These are phyloP conservation scores for Melanchra persicariae DNA, from an alignment of 2,888 invertebrate genomes.

Conservation along the genomic window DNA sequence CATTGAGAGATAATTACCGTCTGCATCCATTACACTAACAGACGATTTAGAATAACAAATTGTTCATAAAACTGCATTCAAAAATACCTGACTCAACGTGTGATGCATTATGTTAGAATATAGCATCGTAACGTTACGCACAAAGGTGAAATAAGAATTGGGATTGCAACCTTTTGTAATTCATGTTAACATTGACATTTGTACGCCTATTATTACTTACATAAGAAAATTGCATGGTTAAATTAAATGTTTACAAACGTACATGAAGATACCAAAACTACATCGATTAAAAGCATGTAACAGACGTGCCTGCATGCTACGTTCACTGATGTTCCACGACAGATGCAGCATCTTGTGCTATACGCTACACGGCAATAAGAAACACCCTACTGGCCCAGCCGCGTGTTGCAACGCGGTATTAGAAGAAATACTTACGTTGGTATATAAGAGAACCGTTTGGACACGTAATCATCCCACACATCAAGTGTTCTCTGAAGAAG, in stretches of 20 bases:
- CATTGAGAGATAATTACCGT: conserved; percentile 16
- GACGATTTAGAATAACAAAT: conserved; percentile 12
- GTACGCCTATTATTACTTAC: conserved; percentile 74
- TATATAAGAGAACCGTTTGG: conserved; percentile 87
- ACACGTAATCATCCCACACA: conserved; percentile 86
- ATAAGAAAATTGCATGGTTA: conserved; percentile 79
- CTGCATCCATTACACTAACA: conserved; percentile 28
- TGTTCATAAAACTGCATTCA: conserved; percentile 12
- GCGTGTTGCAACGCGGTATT: conserved; percentile 85
- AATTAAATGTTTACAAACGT: conserved; percentile 77
- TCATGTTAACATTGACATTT: conserved; percentile 86
- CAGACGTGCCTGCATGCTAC: conserved; percentile 53
- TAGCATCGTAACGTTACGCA: conserved; percentile 13
- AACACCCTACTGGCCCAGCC: conserved; percentile 72
- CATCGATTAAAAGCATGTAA: conserved; percentile 57
- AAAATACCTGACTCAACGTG: background rate
- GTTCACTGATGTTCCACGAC: conserved; percentile 65
- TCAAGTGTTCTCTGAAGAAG: conserved; percentile 79
- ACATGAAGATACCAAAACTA: conserved; percentile 58
- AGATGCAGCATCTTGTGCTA: conserved; percentile 74
- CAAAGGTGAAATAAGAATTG: conserved; percentile 60
- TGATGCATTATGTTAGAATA: background rate
- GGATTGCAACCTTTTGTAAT: conserved; percentile 78
- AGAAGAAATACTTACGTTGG: conserved; percentile 84
- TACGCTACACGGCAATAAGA: conserved; percentile 71